phyloP scores from a whole-genome alignment of 2,113 vertebrate species.

The Struthidea cinerea region DNA sequence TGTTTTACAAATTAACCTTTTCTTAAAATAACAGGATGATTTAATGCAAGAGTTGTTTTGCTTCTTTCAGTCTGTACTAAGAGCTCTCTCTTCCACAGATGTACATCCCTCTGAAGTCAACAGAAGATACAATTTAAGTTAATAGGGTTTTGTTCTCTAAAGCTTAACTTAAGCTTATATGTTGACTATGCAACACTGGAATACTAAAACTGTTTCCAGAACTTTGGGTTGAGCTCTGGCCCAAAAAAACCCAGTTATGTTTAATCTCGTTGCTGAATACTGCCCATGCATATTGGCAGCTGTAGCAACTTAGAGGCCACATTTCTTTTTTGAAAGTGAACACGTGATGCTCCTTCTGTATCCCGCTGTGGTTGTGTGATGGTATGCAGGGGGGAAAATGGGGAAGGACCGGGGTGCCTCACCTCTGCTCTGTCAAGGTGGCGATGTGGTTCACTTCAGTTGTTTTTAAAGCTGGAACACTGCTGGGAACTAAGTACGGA shows the following conservation, averaged over 20 bases:
- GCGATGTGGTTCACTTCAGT: background rate
- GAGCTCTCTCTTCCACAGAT: background rate
- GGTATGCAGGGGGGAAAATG: background rate
- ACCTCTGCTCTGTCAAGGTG: background rate
- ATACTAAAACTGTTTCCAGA: background rate
- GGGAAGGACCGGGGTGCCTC: background rate
- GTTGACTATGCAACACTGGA: background rate
- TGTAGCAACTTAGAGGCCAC: background rate
- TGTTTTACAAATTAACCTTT: constrained; percentile 65
- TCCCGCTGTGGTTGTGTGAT: background rate
- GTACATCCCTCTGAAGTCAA: background rate
- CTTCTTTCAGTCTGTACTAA: background rate
- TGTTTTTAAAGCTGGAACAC: background rate
- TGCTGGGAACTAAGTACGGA: background rate
- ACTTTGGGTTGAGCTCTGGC: background rate
- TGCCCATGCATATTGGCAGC: background rate
- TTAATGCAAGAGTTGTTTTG: constrained; percentile 47
- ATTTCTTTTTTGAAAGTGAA: background rate
- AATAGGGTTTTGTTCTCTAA: background rate
- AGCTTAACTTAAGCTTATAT: background rate
- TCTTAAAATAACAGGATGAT: constrained; percentile 57
- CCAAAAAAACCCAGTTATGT: no score
- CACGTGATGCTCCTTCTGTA: background rate
- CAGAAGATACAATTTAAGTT: background rate
- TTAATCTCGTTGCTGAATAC: background rate